These are phyloP conservation scores for Xenops minutus DNA, from an alignment of 2,797 vertebrate species.

Conservation along the genomic window DNA sequence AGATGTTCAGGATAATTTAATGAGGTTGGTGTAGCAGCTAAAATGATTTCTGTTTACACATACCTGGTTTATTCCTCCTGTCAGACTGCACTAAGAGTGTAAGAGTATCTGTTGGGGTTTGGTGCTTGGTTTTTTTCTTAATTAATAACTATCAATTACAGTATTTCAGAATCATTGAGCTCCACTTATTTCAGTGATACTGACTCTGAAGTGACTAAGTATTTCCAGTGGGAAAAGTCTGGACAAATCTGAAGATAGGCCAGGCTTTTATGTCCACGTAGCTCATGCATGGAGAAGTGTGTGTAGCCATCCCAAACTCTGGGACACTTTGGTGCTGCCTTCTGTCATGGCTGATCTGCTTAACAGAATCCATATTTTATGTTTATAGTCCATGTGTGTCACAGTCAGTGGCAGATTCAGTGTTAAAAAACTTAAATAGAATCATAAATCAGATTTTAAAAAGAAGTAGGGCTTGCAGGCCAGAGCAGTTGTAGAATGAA, in stretches of 20 bases:
- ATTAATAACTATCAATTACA: background rate
- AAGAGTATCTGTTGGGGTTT: background rate
- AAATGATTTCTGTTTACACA: background rate
- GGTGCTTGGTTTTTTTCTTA: background rate
- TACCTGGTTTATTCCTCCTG: background rate
- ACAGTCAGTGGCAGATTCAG: background rate
- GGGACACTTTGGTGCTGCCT: background rate
- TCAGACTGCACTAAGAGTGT: background rate
- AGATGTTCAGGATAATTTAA: background rate
- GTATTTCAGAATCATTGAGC: background rate
- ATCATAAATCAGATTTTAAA: background rate
- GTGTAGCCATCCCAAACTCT: background rate
- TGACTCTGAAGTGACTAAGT: background rate
- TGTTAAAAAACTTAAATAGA: background rate
- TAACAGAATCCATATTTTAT: background rate
- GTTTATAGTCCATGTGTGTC: background rate
- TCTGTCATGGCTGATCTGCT: background rate
- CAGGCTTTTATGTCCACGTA: background rate
- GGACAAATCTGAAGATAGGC: background rate
- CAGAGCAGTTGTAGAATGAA: background rate
- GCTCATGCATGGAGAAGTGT: background rate
- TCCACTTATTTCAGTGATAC: background rate
- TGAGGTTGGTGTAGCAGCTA: background rate
- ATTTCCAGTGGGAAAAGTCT: background rate
- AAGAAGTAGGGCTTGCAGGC: background rate